Evolutionary conservation across 2,113 vertebrate genomes (phyloP).

Genomic region (Cochlearius cochlearius): DNA sequence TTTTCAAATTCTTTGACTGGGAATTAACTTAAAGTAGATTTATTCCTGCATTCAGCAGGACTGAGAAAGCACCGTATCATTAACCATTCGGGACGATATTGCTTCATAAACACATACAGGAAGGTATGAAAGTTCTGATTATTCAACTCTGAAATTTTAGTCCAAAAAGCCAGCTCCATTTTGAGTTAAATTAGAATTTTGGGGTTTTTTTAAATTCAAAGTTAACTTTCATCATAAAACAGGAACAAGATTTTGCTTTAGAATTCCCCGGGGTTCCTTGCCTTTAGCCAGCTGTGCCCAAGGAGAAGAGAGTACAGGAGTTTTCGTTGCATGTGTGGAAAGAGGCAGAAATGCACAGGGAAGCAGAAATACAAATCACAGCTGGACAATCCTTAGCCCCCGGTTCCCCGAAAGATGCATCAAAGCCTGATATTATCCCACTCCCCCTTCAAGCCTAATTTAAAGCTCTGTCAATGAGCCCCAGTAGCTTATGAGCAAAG

Average conservation of each 20-base stretch:
- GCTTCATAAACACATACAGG: background rate
- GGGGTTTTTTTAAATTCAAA: background rate
- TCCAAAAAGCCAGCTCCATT: background rate
- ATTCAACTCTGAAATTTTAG: background rate
- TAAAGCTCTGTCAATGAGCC: too few relatives aligned
- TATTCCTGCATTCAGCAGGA: background rate
- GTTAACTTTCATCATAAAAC: background rate
- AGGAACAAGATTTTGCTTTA: background rate
- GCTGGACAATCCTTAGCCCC: background rate
- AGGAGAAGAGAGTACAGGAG: background rate
- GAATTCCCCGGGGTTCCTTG: background rate
- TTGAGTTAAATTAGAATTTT: background rate
- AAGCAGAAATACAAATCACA: background rate
- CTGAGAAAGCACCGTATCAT: background rate
- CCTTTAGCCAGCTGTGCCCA: background rate
- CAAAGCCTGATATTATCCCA: background rate
- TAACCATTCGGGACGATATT: background rate
- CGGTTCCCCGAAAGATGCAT: background rate
- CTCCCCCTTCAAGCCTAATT: too few relatives aligned
- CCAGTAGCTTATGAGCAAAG: too few relatives aligned
- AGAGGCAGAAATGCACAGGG: background rate
- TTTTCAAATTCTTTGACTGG: background rate
- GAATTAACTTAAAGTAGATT: background rate
- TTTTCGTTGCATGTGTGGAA: background rate
- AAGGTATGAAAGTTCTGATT: background rate